These are phyloP conservation scores for Eupithecia abbreviata DNA, from an alignment of 2,888 invertebrate species.

Conservation along the genomic window DNA sequence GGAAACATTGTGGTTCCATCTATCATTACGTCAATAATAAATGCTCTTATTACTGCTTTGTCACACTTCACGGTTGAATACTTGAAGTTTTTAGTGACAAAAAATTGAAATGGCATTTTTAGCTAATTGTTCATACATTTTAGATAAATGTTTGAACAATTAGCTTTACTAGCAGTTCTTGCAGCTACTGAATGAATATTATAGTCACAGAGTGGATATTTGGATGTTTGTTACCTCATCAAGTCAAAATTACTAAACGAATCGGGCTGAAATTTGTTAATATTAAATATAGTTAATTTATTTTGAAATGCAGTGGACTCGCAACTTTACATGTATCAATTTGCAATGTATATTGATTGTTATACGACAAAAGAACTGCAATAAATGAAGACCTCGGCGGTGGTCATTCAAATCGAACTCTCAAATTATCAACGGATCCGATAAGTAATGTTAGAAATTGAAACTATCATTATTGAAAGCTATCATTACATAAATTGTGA, in stretches of 20 bases:
- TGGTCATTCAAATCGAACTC: background rate
- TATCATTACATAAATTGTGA: background rate
- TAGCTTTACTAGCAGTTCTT: background rate
- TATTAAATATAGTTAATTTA: no score
- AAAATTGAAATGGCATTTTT: background rate
- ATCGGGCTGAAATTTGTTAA: no score
- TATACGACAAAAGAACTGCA: no score
- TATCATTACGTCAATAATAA: conserved; percentile 33
- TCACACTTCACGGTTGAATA: conserved; percentile 33
- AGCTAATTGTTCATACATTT: background rate
- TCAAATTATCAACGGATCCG: background rate
- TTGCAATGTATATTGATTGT: background rate
- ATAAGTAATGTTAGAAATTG: background rate
- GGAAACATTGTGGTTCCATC: conserved; percentile 22
- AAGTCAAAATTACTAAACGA: no score
- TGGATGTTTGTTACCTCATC: no score
- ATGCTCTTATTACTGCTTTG: conserved; percentile 31
- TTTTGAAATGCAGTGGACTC: no score
- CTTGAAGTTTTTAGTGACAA: background rate
- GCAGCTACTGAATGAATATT: no score
- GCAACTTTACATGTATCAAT: background rate
- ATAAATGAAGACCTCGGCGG: no score
- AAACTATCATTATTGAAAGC: background rate
- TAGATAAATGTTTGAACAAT: background rate
- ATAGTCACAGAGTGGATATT: no score